These are phyloP conservation scores for Sinodicranocentrus sp. DNA, from an alignment of 2,888 invertebrate species.

Conservation along the genomic window DNA sequence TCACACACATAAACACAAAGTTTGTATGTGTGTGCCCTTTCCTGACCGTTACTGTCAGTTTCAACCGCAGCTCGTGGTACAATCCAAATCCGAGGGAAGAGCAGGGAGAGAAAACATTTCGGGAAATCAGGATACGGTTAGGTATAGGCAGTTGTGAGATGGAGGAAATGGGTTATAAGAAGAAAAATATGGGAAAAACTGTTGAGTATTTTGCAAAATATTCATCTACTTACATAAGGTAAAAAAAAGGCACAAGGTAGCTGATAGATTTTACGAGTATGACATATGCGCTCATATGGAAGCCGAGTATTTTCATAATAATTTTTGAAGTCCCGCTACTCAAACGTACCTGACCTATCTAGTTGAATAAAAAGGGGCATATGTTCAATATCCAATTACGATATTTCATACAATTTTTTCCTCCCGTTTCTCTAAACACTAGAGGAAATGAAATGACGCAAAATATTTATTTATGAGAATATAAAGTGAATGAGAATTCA, in stretches of 20 bases:
- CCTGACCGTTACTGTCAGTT: slow-evolving; percentile 51
- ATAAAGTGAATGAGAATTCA: slow-evolving; percentile 41
- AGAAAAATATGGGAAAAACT: neutral
- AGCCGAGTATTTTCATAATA: neutral
- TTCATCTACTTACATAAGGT: neutral
- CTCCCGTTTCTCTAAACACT: neutral
- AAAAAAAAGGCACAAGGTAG: neutral
- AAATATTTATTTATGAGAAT: slow-evolving; percentile 29
- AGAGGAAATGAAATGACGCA: neutral
- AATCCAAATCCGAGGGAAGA: neutral
- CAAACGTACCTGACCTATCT: slow-evolving; percentile 19
- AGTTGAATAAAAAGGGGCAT: neutral
- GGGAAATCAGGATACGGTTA: neutral
- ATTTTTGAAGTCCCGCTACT: neutral
- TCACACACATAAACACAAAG: neutral
- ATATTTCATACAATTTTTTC: neutral
- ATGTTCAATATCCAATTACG: slow-evolving; percentile 1
- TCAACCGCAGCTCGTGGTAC: slow-evolving; percentile 26
- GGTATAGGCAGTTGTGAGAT: neutral
- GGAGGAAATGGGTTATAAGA: no score
- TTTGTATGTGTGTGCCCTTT: slow-evolving; percentile 28
- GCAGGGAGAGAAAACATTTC: slow-evolving; percentile 24
- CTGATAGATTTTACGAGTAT: neutral
- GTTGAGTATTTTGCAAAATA: slow-evolving; percentile 16
- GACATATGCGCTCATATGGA: neutral